Base-by-base conservation (phyloP, 2,888 invertebrate genomes). In the Drosophila ustulata region DNA sequence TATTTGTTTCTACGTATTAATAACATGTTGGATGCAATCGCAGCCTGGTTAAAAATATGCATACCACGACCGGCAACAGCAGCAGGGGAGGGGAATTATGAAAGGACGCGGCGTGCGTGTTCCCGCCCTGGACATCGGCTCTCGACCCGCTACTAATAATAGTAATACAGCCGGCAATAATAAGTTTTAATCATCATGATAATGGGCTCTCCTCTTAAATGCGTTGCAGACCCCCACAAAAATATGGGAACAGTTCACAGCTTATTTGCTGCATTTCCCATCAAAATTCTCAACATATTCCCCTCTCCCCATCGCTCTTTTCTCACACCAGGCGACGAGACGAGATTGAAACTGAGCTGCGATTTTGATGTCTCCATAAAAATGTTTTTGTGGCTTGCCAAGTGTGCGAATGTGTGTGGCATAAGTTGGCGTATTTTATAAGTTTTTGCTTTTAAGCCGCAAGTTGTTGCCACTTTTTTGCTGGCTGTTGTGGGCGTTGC, bases 1-100 rank as follows among this genome's bases (percentile, higher is more conserved):
- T 89, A 89, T 85, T 89, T 87, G 82, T 86, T 85, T 87, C 82
- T 89, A 85, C 88, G 89, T 89, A 86, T 86, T 86, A 89, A 86
- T 86, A 86, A 89, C 86, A 89, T 88, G 89, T 89, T 89, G 71
- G 82, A 69, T 70, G 75, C 85, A 88, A 82, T 88, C 88, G 73
- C 69, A 80, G 83, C 68, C 83, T 83, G 83, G 78, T 86, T 84
- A 83, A 83, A 83, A 83, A 83, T 83, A 82, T 88, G 83, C 86
- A 88, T 88, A 88, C 55, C 62, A 30, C n/a, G 37, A n/a, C 7
- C n/a, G 3, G 2, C 26, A 11, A 34, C 28, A 5, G 2, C 26
- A 11, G 37, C 28, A 51, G 39, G 37, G 8, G 47, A 53, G 25
- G 59, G 28, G 66, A 84, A 78, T 78, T 84, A 79, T 81, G 84